These are phyloP conservation scores for Ctenochaetus hawaiiensis DNA, from an alignment of 2,797 vertebrate genomes.

Conservation along the genomic window DNA sequence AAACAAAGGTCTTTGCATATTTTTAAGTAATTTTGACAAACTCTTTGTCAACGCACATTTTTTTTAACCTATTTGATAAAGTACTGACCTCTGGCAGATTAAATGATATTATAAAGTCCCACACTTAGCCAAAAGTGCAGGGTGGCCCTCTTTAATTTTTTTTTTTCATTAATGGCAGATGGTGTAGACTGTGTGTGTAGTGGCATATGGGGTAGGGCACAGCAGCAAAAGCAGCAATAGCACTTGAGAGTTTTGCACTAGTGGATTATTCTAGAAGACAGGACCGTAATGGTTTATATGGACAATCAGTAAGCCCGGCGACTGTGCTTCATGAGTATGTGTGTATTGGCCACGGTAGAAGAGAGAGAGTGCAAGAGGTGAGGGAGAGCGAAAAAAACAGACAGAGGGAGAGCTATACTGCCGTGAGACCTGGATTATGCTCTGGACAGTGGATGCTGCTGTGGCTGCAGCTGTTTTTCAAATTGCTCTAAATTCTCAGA, in stretches of 20 bases:
- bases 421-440: conserved; percentile 84
- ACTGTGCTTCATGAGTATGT: conserved; percentile 42
- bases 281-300: conserved; percentile 72
- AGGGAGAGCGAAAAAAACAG: conserved; percentile 36
- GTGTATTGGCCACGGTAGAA: conserved; percentile 35
- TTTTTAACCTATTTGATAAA: conserved; percentile 27
- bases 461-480: conserved; percentile 78
- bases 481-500: conserved; percentile 86
- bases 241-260: conserved; percentile 70
- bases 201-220: conserved; percentile 69
- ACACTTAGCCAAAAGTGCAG: conserved; percentile 73
- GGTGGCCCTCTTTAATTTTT: conserved; percentile 45
- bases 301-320: conserved; percentile 71
- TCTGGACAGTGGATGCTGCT: conserved; percentile 71
- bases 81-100: conserved; percentile 66
- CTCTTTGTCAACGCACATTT: conserved; percentile 40
- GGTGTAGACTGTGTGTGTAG: conserved; percentile 69
- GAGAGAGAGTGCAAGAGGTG: conserved; percentile 38
- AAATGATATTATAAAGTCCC: conserved; percentile 73
- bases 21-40: conserved; percentile 29
- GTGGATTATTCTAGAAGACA: conserved; percentile 77
- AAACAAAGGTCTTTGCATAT: not conserved
- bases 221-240: conserved; percentile 68
- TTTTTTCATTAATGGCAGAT: conserved; percentile 78
- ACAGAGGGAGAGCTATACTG: conserved; percentile 59